phyloP scores from a whole-genome alignment of 2,113 vertebrate genomes.

The Sapajus apella region DNA sequence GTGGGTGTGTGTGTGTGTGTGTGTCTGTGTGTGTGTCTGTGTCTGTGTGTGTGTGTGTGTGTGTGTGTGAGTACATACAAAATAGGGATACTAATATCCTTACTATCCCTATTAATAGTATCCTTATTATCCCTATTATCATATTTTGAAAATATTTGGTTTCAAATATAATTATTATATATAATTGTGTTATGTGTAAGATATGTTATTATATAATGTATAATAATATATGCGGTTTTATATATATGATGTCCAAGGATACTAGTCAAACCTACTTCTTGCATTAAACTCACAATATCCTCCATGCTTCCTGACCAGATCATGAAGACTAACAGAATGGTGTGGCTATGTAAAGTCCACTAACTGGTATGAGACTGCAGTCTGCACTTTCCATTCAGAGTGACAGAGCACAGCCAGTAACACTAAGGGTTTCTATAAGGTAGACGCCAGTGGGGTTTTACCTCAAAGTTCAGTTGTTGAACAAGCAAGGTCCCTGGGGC shows the following conservation, averaged over 20 bases:
- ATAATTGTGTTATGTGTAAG: too few relatives aligned
- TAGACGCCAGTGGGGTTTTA: not conserved
- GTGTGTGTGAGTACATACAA: too few relatives aligned
- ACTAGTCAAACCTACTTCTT: not conserved
- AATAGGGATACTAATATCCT: too few relatives aligned
- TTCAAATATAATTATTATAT: too few relatives aligned
- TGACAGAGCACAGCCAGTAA: not conserved
- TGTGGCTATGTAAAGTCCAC: constrained; percentile 16
- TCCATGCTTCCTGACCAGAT: not conserved
- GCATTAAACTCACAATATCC: not conserved
- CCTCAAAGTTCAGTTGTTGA: not conserved
- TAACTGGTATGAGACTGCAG: not conserved
- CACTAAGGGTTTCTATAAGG: not conserved
- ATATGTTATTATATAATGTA: too few relatives aligned
- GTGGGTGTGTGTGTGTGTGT: too few relatives aligned
- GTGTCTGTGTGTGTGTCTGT: too few relatives aligned
- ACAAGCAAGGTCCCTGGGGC: not conserved
- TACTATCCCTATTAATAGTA: too few relatives aligned
- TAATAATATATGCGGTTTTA: too few relatives aligned
- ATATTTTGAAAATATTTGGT: too few relatives aligned
- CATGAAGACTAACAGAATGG: not conserved
- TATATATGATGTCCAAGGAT: not conserved
- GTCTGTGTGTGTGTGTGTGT: too few relatives aligned
- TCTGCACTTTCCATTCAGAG: not conserved
- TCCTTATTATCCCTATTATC: too few relatives aligned